Evolutionary conservation across 2,888 invertebrate species (phyloP), one percentile per base, ranked within the genome.

Genomic region (Heteropelma amictum): DNA sequence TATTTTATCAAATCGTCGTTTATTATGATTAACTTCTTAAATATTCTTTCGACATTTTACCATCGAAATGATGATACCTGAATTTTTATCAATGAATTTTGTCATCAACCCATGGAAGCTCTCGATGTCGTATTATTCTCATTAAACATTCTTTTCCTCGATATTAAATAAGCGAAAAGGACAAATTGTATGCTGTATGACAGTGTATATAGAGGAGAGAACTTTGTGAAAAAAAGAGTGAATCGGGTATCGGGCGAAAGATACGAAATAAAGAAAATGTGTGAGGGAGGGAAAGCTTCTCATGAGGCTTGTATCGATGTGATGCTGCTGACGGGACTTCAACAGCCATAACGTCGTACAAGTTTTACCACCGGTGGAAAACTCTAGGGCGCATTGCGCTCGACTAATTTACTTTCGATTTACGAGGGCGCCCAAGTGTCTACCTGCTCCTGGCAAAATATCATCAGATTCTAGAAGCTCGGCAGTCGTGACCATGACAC

Each of bases 341-440:
- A 28, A 49, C 54, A 49, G 28, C 70, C 61, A 40, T 38, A 71
- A 61, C 61, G 49, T 30, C 58, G 49, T 61, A 67, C 30, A 67
- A 75, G 75, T 75, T 75, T 56, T 33, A 40, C 68, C 61, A 49
- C 54, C 51, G 58, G 30, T 14, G 68, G 58, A 76, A 72, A 68
- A 72, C 75, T 65, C 28, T 38, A 40, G 63, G 71, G 56, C 21
- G 45, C 33, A 35, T 40, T 61, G 19, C 71, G 56, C 30, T 42
- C 51, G 51, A 58, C 63, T 76, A 71, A 76, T 76, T 72, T 47
- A 76, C 71, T 76, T 76, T 72, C 68, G 26, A 70, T 70, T 74
- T 61, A 74, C 72, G 68, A 75, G 65, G 61, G 49, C 42, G 49
- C 12, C 14, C n/a, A n/a, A n/a, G n/a, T n/a, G 17, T 23, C 35